Evolutionary conservation across 2,113 vertebrate genomes (phyloP).

Genomic region (Microtus richardsoni): DNA sequence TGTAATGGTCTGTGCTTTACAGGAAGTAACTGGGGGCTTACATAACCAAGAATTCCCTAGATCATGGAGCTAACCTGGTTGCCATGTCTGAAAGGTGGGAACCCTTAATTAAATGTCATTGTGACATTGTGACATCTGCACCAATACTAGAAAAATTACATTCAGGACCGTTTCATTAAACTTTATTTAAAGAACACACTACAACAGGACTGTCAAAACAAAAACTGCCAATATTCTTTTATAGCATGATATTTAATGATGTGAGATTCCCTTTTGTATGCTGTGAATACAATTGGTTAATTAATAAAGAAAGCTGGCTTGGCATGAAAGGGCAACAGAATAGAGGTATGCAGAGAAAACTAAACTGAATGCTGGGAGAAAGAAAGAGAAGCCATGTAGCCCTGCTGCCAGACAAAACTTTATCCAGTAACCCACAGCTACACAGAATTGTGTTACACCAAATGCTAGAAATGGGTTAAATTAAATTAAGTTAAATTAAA

Average conservation of each 20-base stretch:
- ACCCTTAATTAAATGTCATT: background rate
- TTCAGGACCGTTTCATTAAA: background rate
- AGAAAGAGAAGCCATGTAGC: too few relatives aligned
- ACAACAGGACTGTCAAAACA: background rate
- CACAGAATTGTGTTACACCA: too few relatives aligned
- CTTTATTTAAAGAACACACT: background rate
- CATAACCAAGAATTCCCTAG: background rate
- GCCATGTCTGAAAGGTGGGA: background rate
- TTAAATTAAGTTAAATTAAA: too few relatives aligned
- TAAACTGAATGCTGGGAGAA: too few relatives aligned
- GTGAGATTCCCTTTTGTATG: too few relatives aligned
- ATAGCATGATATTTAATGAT: background rate
- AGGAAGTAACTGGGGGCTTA: constrained; percentile 1
- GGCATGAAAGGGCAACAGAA: too few relatives aligned
- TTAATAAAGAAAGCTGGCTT: too few relatives aligned
- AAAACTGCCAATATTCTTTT: background rate
- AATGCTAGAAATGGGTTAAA: too few relatives aligned
- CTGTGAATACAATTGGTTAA: too few relatives aligned
- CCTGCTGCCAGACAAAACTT: too few relatives aligned
- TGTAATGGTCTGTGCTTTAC: background rate
- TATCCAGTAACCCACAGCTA: too few relatives aligned
- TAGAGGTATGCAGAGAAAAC: too few relatives aligned
- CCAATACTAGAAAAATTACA: background rate
- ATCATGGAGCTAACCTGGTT: background rate
- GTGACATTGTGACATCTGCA: background rate